A percentile compares a stretch with the other conserved stretches of the same genome.
Conservation (phyloP, 2,888 invertebrate species). For the Coelogynopora nodosa region DNA sequence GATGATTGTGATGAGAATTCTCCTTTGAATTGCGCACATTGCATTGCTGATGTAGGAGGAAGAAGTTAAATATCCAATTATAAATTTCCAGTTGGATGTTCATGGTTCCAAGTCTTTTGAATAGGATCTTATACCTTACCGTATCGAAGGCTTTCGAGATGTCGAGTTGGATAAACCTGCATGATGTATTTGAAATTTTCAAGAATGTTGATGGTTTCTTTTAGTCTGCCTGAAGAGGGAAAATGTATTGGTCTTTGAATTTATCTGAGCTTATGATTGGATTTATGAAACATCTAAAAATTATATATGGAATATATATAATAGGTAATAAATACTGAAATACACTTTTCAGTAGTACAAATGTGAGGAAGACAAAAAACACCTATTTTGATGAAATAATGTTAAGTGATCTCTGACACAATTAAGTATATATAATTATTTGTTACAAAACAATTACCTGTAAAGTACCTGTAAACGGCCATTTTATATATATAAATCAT, state of each 20-base stretch:
- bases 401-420: no score
- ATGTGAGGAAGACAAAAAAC: no score
- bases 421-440: no score
- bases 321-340: no score
- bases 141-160: constrained; percentile 10
- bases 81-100: not conserved
- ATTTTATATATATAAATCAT: no score
- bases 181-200: constrained; percentile 8
- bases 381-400: no score
- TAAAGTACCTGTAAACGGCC: no score
- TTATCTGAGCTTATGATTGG: not conserved
- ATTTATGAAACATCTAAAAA: no score
- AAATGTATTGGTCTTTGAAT: not conserved
- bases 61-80: not conserved
- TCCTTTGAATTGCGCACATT: not conserved
- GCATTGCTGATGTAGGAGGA: not conserved
- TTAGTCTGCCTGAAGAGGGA: not conserved
- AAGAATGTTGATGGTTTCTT: not conserved
- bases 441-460: no score
- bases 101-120: not conserved
- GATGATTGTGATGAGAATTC: not conserved
- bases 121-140: not conserved
- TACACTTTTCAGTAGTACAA: no score
- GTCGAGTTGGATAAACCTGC: constrained; percentile 23
- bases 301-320: no score